Percentiles rank a stretch among this genome's conserved stretches.
Evolutionary conservation across 1,140 invertebrate species (phyloP).

Genomic region (Cotesia vestalis): DNA sequence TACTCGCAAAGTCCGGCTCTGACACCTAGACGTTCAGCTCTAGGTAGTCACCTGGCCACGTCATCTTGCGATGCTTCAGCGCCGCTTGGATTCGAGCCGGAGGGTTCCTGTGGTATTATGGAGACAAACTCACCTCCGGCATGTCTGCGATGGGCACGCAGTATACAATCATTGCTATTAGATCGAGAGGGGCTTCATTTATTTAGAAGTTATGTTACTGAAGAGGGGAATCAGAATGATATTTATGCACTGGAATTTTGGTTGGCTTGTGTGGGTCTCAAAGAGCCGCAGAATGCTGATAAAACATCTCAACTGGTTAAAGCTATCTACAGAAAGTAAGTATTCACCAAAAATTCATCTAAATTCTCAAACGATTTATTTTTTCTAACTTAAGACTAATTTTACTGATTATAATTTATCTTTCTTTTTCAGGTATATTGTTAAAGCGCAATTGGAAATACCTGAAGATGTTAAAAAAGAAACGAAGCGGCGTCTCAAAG

Average conservation of each 20-base stretch:
- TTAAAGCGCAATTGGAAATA: slow-evolving; percentile 84
- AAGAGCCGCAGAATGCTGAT: slow-evolving; percentile 77
- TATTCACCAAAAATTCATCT: not conserved
- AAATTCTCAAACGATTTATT: too few relatives aligned
- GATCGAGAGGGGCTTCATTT: slow-evolving; percentile 87
- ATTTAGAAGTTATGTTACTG: slow-evolving; percentile 83
- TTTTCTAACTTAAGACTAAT: too few relatives aligned
- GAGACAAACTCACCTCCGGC: slow-evolving; percentile 74
- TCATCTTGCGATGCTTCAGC: slow-evolving; percentile 63
- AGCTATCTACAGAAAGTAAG: slow-evolving; percentile 75
- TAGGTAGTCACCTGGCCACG: slow-evolving; percentile 51
- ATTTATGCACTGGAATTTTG: slow-evolving; percentile 83
- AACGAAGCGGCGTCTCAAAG: slow-evolving; percentile 73
- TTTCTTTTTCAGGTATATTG: slow-evolving; percentile 74
- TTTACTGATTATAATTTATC: not conserved
- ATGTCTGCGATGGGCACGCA: slow-evolving; percentile 87
- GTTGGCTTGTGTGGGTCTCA: slow-evolving; percentile 90
- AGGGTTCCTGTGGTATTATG: slow-evolving; percentile 65
- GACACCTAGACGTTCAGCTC: slow-evolving; percentile 63
- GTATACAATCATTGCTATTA: slow-evolving; percentile 79
- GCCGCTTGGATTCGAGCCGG: slow-evolving; percentile 67
- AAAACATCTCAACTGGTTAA: slow-evolving; percentile 80
- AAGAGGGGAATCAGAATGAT: slow-evolving; percentile 80
- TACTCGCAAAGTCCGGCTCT: slow-evolving; percentile 62
- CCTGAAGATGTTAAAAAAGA: slow-evolving; percentile 78